Evolutionary conservation across 1,140 invertebrate species (phyloP).

Genomic region (Saccostrea cuccullata): DNA sequence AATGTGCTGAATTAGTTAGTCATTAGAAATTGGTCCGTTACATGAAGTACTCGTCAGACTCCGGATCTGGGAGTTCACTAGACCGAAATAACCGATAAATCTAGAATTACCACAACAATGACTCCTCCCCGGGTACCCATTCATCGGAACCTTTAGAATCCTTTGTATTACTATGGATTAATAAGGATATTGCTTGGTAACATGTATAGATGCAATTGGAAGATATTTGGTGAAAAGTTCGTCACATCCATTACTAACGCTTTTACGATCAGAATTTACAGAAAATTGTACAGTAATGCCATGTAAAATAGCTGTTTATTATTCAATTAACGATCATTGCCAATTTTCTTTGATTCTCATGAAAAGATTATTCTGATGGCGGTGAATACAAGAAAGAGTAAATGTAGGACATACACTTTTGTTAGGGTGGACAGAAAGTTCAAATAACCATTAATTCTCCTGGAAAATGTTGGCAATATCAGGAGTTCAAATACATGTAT

Average conservation of each 20-base stretch:
- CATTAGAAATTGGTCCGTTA: too few relatives aligned
- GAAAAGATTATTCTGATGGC: constrained; percentile 19
- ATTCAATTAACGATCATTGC: neutral
- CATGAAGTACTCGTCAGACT: too few relatives aligned
- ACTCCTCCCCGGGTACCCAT: neutral
- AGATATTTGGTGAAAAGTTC: neutral
- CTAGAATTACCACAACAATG: neutral
- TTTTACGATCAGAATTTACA: constrained; percentile 1
- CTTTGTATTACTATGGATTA: neutral
- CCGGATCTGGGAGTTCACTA: too few relatives aligned
- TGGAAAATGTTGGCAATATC: too few relatives aligned
- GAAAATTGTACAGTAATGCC: constrained; percentile 2
- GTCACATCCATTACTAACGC: neutral
- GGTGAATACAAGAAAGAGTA: neutral
- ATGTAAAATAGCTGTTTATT: constrained; percentile 28
- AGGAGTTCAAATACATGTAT: too few relatives aligned
- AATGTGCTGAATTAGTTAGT: too few relatives aligned
- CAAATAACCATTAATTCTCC: too few relatives aligned
- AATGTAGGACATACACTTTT: neutral
- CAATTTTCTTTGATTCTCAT: neutral
- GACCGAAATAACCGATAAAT: too few relatives aligned
- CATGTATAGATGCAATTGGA: neutral
- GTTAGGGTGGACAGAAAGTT: neutral
- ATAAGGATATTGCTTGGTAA: neutral
- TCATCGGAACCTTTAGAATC: neutral